A percentile compares a stretch with the other conserved stretches of the same genome.
These are phyloP conservation scores for Mylabris phalerata DNA, from an alignment of 1,140 invertebrate genomes.

Conservation along the genomic window DNA sequence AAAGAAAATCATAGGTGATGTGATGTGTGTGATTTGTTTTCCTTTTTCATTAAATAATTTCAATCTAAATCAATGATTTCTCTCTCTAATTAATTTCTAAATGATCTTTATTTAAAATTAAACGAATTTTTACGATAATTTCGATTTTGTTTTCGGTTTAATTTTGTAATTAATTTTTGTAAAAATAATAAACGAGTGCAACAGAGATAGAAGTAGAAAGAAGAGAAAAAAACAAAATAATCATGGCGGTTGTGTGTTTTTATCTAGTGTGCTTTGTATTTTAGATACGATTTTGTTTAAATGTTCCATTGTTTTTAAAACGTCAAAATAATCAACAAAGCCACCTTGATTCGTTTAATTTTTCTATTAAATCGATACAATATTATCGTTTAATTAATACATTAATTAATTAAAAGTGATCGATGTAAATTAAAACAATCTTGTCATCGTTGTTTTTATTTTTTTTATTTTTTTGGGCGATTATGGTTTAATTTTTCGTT, in stretches of 20 bases:
- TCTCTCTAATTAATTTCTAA: no score
- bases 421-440: no score
- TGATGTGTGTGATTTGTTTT: background rate
- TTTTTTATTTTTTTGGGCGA: no score
- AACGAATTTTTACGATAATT: no score
- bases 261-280: constrained; percentile 1
- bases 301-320: background rate
- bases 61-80: constrained; percentile 9
- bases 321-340: background rate
- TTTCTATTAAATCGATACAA: background rate
- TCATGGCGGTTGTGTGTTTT: constrained; percentile 11
- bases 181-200: background rate
- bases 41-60: constrained; percentile 17
- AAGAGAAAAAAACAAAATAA: background rate
- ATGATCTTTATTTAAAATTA: no score
- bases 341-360: background rate
- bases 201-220: background rate
- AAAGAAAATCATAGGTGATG: constrained; percentile 8
- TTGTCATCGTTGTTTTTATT: no score
- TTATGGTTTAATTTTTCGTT: no score
- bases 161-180: background rate
- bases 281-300: background rate
- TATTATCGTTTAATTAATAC: background rate
- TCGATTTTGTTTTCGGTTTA: background rate
- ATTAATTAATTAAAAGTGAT: background rate